A percentile compares a stretch with the other conserved stretches of the same genome.
These are phyloP conservation scores for Mormyrops attenuatus DNA, from an alignment of 2,797 vertebrate genomes.

Conservation along the genomic window DNA sequence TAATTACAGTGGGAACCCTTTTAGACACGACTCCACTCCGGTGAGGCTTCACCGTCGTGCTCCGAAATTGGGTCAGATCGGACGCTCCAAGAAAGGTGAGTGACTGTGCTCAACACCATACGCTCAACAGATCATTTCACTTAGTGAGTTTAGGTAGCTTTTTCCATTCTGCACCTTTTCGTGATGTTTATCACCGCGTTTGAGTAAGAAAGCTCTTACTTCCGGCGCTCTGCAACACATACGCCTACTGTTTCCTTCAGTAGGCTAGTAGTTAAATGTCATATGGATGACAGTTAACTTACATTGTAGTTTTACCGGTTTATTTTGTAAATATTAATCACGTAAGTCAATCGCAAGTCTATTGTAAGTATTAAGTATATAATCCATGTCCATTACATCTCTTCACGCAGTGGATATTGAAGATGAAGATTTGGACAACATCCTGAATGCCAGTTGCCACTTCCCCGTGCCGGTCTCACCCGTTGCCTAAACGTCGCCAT, in stretches of 20 bases:
- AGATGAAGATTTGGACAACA: slow-evolving; percentile 67
- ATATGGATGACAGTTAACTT: background rate
- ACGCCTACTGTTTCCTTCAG: background rate
- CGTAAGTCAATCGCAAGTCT: background rate
- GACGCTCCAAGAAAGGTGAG: slow-evolving; percentile 67
- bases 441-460: slow-evolving; percentile 70
- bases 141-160: background rate
- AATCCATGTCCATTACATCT: background rate
- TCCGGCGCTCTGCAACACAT: background rate
- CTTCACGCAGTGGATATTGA: slow-evolving; percentile 61
- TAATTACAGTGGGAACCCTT: slow-evolving; percentile 32
- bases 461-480: slow-evolving; percentile 62
- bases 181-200: background rate
- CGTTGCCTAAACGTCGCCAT: slow-evolving; percentile 56
- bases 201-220: background rate
- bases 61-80: slow-evolving; percentile 70
- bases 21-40: slow-evolving; percentile 39
- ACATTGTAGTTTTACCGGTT: background rate
- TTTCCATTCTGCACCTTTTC: background rate
- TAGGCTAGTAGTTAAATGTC: background rate
- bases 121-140: background rate
- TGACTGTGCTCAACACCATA: background rate
- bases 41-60: slow-evolving; percentile 61
- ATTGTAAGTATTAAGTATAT: background rate
- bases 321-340: background rate